Percentiles rank a stretch among this genome's conserved stretches.
Conservation (phyloP, 2,113 vertebrate species). For the Psephotus haematonotus region DNA sequence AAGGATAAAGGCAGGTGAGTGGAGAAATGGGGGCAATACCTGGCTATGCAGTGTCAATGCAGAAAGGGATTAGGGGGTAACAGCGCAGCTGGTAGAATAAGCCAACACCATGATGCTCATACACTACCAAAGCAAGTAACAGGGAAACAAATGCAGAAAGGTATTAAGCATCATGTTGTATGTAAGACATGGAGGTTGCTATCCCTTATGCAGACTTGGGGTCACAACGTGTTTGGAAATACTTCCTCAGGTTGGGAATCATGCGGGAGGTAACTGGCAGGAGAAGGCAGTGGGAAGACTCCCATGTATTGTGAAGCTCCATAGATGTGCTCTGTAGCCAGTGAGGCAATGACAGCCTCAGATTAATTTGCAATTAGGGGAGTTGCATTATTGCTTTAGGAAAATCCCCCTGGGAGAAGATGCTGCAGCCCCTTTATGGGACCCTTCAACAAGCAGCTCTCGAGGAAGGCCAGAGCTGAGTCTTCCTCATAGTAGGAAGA, state of each 20-base stretch:
- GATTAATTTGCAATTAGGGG: background rate
- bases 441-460: background rate
- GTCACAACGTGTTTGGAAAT: no score
- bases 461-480: background rate
- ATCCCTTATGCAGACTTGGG: background rate
- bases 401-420: background rate
- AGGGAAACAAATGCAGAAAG: no score
- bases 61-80: background rate
- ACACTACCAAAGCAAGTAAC: background rate
- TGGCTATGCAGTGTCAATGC: fast-evolving
- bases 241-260: background rate
- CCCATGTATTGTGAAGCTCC: fast-evolving
- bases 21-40: background rate
- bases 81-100: background rate
- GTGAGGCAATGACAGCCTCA: fast-evolving
- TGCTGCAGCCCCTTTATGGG: background rate
- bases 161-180: background rate
- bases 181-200: background rate
- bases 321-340: fast-evolving
- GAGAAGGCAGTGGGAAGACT: background rate
- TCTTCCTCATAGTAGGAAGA: background rate
- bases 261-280: background rate
- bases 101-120: background rate
- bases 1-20: background rate
- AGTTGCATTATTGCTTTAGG: background rate